phyloP scores from a whole-genome alignment of 1,140 invertebrate genomes.

The Drosophila aff. region DNA sequence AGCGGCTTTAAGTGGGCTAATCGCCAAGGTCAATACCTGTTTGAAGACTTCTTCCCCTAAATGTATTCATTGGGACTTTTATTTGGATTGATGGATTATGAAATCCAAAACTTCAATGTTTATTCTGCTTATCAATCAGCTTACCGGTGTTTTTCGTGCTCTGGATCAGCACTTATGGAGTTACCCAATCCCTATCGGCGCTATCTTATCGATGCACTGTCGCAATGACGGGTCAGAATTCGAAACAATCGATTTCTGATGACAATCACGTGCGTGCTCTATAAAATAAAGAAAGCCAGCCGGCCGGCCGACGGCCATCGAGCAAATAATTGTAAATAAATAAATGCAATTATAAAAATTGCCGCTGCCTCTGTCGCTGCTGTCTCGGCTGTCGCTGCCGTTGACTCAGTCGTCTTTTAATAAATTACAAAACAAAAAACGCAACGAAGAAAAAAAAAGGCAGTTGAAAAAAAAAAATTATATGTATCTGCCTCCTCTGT shows the following conservation, averaged over 20 bases:
- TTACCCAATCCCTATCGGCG: constrained; percentile 25
- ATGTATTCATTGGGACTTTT: not conserved
- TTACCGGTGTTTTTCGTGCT: constrained; percentile 1
- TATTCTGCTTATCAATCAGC: not conserved
- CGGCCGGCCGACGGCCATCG: constrained; percentile 8
- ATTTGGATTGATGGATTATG: not conserved
- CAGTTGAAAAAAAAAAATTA: constrained; percentile 19
- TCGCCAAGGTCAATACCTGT: constrained; percentile 9
- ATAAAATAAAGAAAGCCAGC: constrained; percentile 55
- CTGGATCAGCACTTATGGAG: constrained; percentile 12
- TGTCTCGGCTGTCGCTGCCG: constrained; percentile 7
- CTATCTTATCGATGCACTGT: constrained; percentile 63
- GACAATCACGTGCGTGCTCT: constrained; percentile 59
- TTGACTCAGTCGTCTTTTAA: constrained; percentile 48
- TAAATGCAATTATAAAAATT: constrained; percentile 74
- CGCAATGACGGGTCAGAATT: constrained; percentile 45
- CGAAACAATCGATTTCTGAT: constrained; percentile 74
- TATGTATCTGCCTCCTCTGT: constrained; percentile 39
- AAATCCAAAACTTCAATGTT: not conserved
- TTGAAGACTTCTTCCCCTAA: not conserved
- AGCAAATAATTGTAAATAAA: constrained; percentile 67
- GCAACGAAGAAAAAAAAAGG: constrained; percentile 16
- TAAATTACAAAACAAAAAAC: constrained; percentile 48
- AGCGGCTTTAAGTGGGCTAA: constrained; percentile 30
- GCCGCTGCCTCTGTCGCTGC: constrained; percentile 7